Percentiles rank a stretch among this genome's conserved stretches.
Evolutionary conservation across 2,797 vertebrate genomes (phyloP).

Genomic region (Catostomus latipinnis): DNA sequence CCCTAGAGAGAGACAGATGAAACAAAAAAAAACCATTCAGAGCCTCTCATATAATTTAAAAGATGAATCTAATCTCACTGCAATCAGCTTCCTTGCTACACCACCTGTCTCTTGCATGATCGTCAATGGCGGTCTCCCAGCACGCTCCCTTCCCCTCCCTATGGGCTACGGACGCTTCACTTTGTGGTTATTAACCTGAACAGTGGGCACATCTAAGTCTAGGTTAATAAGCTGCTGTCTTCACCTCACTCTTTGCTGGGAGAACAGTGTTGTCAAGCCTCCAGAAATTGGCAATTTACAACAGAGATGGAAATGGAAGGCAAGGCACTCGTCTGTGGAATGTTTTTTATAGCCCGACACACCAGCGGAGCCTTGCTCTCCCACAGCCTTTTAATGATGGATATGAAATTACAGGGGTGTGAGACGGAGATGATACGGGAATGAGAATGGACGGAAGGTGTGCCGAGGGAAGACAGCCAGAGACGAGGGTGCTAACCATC

Average conservation of each 20-base stretch:
- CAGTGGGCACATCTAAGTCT: conserved; percentile 59
- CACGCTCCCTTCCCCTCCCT: conserved; percentile 44
- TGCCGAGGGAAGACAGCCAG: conserved; percentile 15
- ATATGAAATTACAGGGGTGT: conserved; percentile 64
- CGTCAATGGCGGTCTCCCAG: conserved; percentile 50
- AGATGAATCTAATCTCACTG: conserved; percentile 63
- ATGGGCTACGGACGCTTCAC: conserved; percentile 52
- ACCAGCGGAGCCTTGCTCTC: conserved; percentile 51
- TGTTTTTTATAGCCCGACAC: conserved; percentile 59
- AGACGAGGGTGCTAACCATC: conserved; percentile 1
- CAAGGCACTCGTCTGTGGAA: conserved; percentile 57
- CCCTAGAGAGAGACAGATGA: conserved; percentile 18
- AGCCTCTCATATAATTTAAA: conserved; percentile 55
- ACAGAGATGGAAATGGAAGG: conserved; percentile 64
- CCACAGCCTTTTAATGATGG: conserved; percentile 62
- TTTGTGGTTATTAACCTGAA: conserved; percentile 65
- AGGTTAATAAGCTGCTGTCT: conserved; percentile 66
- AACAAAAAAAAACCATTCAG: conserved; percentile 49
- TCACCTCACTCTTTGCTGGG: conserved; percentile 62
- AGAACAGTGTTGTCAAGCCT: conserved; percentile 64
- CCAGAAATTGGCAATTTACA: conserved; percentile 67
- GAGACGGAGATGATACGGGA: conserved; percentile 59
- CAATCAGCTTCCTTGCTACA: conserved; percentile 56
- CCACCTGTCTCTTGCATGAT: conserved; percentile 51
- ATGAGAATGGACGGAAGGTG: conserved; percentile 56